phyloP scores from a whole-genome alignment of 2,797 vertebrate species.

The Microctenopoma steveboyesi region DNA sequence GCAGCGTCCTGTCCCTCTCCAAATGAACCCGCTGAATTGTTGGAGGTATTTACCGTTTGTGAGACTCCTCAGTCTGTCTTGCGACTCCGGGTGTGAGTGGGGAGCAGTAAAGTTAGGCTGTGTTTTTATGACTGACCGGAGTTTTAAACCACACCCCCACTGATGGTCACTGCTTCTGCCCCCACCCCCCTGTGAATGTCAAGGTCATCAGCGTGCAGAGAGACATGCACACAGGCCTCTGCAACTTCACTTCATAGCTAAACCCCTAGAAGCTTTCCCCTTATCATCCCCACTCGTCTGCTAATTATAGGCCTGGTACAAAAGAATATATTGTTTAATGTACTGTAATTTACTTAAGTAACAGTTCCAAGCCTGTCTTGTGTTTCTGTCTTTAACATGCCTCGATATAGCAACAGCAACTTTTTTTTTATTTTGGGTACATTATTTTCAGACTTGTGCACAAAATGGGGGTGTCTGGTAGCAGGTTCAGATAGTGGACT shows the following conservation, averaged over 20 bases:
- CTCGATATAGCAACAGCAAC: conserved; percentile 18
- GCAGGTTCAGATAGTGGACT: conserved; percentile 27
- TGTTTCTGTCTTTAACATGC: conserved; percentile 9
- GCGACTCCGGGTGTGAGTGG: conserved; percentile 81
- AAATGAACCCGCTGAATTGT: fast-evolving
- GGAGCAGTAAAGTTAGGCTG: conserved; percentile 34
- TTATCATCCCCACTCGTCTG: not conserved
- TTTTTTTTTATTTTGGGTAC: not conserved
- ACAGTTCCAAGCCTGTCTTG: not conserved
- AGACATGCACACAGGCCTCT: conserved; percentile 16
- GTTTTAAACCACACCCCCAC: conserved; percentile 65
- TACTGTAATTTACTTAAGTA: not conserved
- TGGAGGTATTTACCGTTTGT: conserved; percentile 80
- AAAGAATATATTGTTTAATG: not conserved
- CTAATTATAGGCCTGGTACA: not conserved
- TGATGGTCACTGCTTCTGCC: conserved; percentile 24
- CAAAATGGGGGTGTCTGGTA: not conserved
- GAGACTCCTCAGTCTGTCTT: conserved; percentile 73
- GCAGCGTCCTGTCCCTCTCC: not conserved
- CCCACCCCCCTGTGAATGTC: conserved; percentile 79
- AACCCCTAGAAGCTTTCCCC: not conserved
- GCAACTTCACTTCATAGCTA: conserved; percentile 6
- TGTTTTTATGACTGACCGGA: conserved; percentile 71
- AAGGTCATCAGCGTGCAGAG: conserved; percentile 72
- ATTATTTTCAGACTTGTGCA: not conserved